Evolutionary conservation across 2,797 vertebrate genomes (phyloP).

Genomic region (Adelosebastes latens): DNA sequence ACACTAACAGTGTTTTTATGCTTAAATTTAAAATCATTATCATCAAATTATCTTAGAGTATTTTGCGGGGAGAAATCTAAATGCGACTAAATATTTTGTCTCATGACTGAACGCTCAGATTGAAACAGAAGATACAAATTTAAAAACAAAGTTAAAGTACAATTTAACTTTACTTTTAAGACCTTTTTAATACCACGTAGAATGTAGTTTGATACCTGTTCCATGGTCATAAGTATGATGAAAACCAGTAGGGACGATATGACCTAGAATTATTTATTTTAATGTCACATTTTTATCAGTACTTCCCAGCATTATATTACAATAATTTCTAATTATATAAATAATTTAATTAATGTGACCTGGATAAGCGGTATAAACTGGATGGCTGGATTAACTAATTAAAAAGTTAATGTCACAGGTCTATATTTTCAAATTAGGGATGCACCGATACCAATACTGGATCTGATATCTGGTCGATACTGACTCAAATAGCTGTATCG

Average conservation of each 20-base stretch:
- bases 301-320: not conserved
- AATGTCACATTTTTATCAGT: not conserved
- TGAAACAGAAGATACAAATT: not conserved
- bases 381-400: not conserved
- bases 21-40: no score
- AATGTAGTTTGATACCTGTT: not conserved
- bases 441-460: no score
- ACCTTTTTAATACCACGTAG: not conserved
- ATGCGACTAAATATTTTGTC: not conserved
- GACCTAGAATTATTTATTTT: not conserved
- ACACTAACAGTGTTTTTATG: not conserved
- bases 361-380: not conserved
- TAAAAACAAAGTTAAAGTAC: not conserved
- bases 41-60: fast-evolving
- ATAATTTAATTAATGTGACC: not conserved
- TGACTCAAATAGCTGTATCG: no score
- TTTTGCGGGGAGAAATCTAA: not conserved
- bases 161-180: not conserved
- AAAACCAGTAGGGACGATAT: not conserved
- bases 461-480: no score
- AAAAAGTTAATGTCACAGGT: not conserved
- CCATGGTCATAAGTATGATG: not conserved
- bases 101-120: not conserved
- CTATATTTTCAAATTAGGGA: no score
- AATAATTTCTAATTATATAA: not conserved